Evolutionary conservation across 2,888 invertebrate genomes (phyloP), one percentile per base, ranked within the genome.

Genomic region (Hemithea aestivaria): DNA sequence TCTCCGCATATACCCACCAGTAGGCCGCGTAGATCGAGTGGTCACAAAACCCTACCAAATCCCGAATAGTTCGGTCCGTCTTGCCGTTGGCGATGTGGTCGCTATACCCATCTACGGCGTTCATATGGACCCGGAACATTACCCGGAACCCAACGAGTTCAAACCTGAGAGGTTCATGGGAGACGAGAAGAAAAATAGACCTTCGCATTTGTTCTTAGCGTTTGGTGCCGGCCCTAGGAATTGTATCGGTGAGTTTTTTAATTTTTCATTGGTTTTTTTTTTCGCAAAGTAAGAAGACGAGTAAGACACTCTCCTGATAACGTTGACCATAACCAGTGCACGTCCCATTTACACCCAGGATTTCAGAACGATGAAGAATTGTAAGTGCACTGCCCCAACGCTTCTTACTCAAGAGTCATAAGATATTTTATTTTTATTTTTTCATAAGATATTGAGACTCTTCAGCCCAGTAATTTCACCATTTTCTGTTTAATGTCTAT

Each of bases 1-100:
- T 0, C 66, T 91, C 25, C 79, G 91, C 10, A 65, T 88, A 52
- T 90, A 89, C 61, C 90, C 91, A 0, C 89, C 90, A 1, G 76
- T 88, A 2, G 73, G 87, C 1, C 66, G 87, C 12, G 66, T 90
- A 1, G 90, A 89, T 40, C 73, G 90, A 34, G 58, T 74, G 0
- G 90, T 90, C 45, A 88, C 87, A 0, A 89, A 89, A 51, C 75
- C 85, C 1, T 91, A 90, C 58, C 73, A 59, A 1, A 47, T 91
- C 1, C 88, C 89, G 0, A 87, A 83, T 1, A 79, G 82, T 0
- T 64, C 78, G 1, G 53, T 89, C 2, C 56, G 66, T 0, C 41
- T 91, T 1, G 62, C 85, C 21, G 76, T 76, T 2, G 90, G 88
- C 0, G 78, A 83, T 12, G 55, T 75, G 0, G 43, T 91, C 0